Base-by-base conservation (phyloP, 2,113 vertebrate genomes). In the Odobenus rosmarus region DNA sequence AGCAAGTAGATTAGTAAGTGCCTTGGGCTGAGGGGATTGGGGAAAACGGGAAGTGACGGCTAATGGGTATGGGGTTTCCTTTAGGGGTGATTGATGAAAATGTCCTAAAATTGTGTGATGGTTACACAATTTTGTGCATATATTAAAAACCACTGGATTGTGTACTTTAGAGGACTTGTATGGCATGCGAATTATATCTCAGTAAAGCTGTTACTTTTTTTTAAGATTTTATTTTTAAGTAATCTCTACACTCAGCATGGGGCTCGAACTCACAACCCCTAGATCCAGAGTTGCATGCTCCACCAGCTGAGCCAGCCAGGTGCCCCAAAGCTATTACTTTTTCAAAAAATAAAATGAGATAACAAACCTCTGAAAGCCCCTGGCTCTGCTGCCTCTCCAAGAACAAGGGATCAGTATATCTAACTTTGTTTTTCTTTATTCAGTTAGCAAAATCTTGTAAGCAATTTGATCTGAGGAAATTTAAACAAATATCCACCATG, bases 391-490 rank as follows among this genome's bases (percentile, higher is more conserved):
- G 5, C 36, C 19, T 74, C 21, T 71, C 24, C 39, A 57, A 86
- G 36, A 81, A 69, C 24, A 64, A 76, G 6, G n/a, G 36, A 16
- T 76, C 64, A 33, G 3, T 24, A 39, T 76, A 76, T 51, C 62
- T 85, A 83, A 53, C 24, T 46, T 81, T 61, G 10, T 46, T 39
- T 62, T 69, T 26, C 62, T 71, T 82, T 39, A 84, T 82, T 55
- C 67, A 36, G 1, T 46, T 81, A 24, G 49, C 57, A 92, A 93
- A 89, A 61, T 81, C 79, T 89, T 84, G 3, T 80, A 91, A 93
- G 46, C 76, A 90, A 49, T 83, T 74, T 33, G 10, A 97, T 62
- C 94, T 67, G 36, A 97, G 6, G 11, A 94, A 92, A 89, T 76
- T 28, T 61, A 89, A 96, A 91, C 62, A 83, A 91, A 96, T 79